These are phyloP conservation scores for Regulus satrapa DNA, from an alignment of 2,113 vertebrate species.

Conservation along the genomic window DNA sequence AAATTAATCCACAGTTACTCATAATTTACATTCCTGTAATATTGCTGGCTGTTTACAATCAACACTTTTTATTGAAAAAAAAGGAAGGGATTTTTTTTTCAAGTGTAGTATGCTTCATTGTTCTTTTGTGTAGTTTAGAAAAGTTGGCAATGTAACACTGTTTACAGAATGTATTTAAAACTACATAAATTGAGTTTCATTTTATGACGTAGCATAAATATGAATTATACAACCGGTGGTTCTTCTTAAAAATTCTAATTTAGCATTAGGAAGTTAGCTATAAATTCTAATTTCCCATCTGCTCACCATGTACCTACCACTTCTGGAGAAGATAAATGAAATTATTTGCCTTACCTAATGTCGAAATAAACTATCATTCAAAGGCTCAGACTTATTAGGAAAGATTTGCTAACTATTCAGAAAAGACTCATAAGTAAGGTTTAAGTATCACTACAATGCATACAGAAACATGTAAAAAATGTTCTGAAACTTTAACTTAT, in stretches of 20 bases:
- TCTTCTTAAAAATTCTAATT: constrained; percentile 46
- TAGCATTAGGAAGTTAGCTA: constrained; percentile 21
- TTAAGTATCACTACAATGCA: neutral
- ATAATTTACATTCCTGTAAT: neutral
- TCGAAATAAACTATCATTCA: constrained; percentile 27
- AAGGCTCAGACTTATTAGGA: neutral
- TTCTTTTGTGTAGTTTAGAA: neutral
- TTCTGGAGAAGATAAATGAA: constrained; percentile 17
- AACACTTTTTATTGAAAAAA: neutral
- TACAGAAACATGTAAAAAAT: neutral
- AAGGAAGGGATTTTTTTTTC: neutral
- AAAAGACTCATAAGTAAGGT: neutral
- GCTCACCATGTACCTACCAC: constrained; percentile 12
- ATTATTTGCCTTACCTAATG: constrained; percentile 44
- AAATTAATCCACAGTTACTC: neutral
- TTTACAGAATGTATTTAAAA: neutral
- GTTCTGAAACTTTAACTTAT: neutral
- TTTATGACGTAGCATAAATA: constrained; percentile 20
- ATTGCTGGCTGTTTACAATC: neutral
- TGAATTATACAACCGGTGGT: constrained; percentile 24
- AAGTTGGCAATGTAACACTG: neutral
- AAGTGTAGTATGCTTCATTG: neutral
- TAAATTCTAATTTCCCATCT: constrained; percentile 51
- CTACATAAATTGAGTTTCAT: neutral
- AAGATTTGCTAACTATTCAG: constrained; percentile 8